These are phyloP conservation scores for Pachliopta kotzebuea DNA, from an alignment of 2,888 invertebrate species.

Conservation along the genomic window DNA sequence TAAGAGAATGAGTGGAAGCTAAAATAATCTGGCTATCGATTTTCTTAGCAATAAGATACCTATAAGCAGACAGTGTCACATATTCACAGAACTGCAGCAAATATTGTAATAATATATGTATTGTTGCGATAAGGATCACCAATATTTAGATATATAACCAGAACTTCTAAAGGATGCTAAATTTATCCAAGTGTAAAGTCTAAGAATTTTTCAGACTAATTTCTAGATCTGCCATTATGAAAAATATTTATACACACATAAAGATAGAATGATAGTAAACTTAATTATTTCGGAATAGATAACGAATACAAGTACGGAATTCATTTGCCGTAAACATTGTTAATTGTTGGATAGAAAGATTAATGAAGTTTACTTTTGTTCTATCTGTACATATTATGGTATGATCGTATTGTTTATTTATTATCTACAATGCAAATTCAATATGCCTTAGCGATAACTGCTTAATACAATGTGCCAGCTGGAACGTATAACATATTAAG, in stretches of 20 bases:
- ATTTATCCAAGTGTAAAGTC: background rate
- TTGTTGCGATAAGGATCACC: slow-evolving; percentile 36
- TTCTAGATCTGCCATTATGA: background rate
- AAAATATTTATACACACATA: background rate
- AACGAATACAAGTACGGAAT: background rate
- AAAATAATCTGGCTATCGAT: slow-evolving; percentile 65
- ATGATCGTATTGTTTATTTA: slow-evolving; percentile 1
- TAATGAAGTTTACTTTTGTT: background rate
- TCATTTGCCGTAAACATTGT: background rate
- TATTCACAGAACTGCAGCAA: slow-evolving; percentile 47
- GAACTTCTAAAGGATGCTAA: background rate
- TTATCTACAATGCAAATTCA: slow-evolving; percentile 1
- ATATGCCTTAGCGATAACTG: slow-evolving; percentile 5
- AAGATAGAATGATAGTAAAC: background rate
- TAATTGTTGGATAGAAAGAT: background rate
- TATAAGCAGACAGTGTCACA: slow-evolving; percentile 50
- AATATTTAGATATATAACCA: background rate
- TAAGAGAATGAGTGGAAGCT: slow-evolving; percentile 41
- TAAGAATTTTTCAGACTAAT: too few relatives aligned
- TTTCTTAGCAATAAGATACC: slow-evolving; percentile 50
- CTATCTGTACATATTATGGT: background rate
- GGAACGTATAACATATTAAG: slow-evolving; percentile 3
- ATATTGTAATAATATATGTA: slow-evolving; percentile 41
- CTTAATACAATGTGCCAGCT: slow-evolving; percentile 14
- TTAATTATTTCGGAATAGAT: background rate